A percentile compares a stretch with the other conserved stretches of the same genome.
These are phyloP conservation scores for Zaprionus bogoriensis DNA, from an alignment of 2,888 invertebrate genomes.

Conservation along the genomic window DNA sequence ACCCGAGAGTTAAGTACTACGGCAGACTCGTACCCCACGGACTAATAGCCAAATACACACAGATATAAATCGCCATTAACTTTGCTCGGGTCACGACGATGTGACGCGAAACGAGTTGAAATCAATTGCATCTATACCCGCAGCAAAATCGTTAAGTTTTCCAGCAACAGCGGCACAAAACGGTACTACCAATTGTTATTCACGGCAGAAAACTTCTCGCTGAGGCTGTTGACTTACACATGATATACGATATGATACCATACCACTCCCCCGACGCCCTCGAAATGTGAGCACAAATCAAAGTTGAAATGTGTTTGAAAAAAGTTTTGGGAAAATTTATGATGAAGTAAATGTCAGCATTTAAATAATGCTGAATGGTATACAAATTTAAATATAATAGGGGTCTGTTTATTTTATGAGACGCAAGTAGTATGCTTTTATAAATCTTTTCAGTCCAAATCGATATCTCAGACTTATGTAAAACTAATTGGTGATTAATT, in stretches of 20 bases:
- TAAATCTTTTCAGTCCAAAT: too few species aligned
- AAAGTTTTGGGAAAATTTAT: background rate
- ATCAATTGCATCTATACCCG: background rate
- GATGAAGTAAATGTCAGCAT: background rate
- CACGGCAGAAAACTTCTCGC: background rate
- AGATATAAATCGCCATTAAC: constrained; percentile 33
- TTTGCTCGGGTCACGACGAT: constrained; percentile 23
- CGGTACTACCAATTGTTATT: background rate
- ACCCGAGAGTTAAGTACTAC: constrained; percentile 20
- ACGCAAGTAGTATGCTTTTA: too few species aligned
- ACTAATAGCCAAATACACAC: constrained; percentile 28
- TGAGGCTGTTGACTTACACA: background rate
- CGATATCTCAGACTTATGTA: too few species aligned
- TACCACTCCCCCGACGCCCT: too few species aligned
- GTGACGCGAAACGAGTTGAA: constrained; percentile 14
- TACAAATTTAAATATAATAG: too few species aligned
- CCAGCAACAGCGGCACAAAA: background rate
- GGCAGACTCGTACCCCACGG: too few species aligned
- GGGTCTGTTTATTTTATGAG: too few species aligned
- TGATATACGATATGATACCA: background rate
- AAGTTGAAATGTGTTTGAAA: background rate
- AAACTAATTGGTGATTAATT: too few species aligned
- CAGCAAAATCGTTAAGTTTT: background rate
- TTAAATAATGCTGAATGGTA: too few species aligned
- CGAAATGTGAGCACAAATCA: background rate